Conservation (phyloP, 2,888 invertebrate species). For the Dichetophora obliterata region DNA sequence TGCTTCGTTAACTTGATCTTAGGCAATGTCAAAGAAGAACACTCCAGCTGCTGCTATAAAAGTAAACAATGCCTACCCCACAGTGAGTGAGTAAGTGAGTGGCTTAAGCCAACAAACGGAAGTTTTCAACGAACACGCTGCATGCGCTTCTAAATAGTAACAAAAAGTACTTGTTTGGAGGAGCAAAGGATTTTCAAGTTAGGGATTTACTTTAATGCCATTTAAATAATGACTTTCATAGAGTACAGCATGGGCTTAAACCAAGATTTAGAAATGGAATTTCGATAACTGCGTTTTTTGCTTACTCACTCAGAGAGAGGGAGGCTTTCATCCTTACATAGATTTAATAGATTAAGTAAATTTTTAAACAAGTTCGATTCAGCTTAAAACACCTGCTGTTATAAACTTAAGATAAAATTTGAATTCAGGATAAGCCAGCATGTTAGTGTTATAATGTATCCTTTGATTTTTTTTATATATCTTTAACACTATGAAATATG, state of each 20-base stretch:
- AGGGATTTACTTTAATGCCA: conserved; percentile 56
- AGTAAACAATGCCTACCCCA: background rate
- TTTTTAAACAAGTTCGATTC: too few species aligned
- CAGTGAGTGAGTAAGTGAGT: background rate
- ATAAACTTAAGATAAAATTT: too few species aligned
- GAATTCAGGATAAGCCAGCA: too few species aligned
- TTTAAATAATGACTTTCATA: conserved; percentile 55
- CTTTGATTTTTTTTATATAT: too few species aligned
- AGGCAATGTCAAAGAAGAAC: background rate
- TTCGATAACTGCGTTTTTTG: conserved; percentile 46
- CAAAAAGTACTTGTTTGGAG: background rate
- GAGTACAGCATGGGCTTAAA: conserved; percentile 46
- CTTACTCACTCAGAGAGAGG: too few species aligned
- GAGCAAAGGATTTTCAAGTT: conserved; percentile 20
- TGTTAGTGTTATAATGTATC: too few species aligned
- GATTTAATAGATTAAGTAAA: too few species aligned
- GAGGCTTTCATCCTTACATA: too few species aligned
- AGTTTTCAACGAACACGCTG: background rate
- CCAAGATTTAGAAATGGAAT: conserved; percentile 53
- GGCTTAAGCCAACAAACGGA: conserved; percentile 21
- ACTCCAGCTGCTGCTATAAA: background rate
- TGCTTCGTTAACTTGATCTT: background rate
- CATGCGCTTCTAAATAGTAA: background rate
- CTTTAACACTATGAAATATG: too few species aligned
- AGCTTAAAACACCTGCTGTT: too few species aligned